Evolutionary conservation across 2,797 vertebrate genomes (phyloP), one percentile per base, ranked within the genome.

Genomic region (Fundulus diaphanus): DNA sequence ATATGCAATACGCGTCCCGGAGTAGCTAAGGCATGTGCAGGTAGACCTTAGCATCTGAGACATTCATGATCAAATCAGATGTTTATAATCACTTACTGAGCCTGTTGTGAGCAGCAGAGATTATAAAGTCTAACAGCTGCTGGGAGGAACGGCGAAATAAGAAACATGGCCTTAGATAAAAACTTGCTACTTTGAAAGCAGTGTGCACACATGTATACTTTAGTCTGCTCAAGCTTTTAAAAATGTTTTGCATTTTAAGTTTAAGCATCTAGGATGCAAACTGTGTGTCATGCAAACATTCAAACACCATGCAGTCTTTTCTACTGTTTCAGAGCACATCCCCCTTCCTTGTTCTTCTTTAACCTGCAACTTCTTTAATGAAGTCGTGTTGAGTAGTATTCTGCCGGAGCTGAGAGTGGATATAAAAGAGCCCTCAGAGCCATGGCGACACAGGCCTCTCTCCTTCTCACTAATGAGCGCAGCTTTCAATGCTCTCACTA

Each of bases 401-500:
- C 76, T 82, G 74, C 84, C 78, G 49, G 29, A 57, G 76, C 87
- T 76, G 77, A 76, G 85, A 61, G 76, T 83, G 88, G 84, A 87
- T 87, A 77, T 91, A 81, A 92, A 87, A 89, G 85, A 89, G 87
- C 85, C 89, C 91, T 90, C 85, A 85, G 92, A 89, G 90, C 87
- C 82, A 75, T 44, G 78, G 85, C 71, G 61, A 90, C 88, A 71
- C 77, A 74, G 83, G 87, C 78, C 83, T 84, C 83, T 87, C 85
- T 90, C 87, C 86, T 87, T 86, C 86, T 84, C 85, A 82, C 91
- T 94, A 94, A 94, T 93, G 94, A 95, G 93, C 86, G 84, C 85
- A 90, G 91, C 91, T 92, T 92, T 93, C 90, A 91, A 70, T 89
- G 88, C 70, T 54, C 84, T 86, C 85, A 84, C 90, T 95, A 94